Evolutionary conservation across 2,113 vertebrate species (phyloP).

Genomic region (Astatoreochromis straeleni): DNA sequence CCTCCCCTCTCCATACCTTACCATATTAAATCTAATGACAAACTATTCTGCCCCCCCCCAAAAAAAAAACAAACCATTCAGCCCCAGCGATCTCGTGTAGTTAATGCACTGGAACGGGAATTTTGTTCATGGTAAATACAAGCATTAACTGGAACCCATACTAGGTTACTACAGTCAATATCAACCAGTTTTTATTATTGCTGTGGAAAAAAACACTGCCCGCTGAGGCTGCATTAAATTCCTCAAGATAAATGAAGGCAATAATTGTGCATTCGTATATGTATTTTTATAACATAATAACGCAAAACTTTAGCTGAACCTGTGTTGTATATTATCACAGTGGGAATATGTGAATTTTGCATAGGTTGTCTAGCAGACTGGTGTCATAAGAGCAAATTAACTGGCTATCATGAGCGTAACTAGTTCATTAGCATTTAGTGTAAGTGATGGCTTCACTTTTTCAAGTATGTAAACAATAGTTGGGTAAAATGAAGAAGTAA

Average conservation of each 20-base stretch:
- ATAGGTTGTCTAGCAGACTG: background rate
- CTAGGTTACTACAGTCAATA: background rate
- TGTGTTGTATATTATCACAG: background rate
- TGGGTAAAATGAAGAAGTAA: background rate
- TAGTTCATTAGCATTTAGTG: background rate
- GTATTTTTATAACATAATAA: background rate
- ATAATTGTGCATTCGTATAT: background rate
- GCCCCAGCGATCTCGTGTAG: background rate
- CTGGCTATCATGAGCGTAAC: background rate
- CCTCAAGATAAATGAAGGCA: background rate
- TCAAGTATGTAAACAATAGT: background rate
- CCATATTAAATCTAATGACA: conserved; percentile 90
- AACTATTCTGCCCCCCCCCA: conserved; percentile 74
- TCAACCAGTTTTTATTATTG: background rate
- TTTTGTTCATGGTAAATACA: background rate
- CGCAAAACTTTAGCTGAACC: background rate
- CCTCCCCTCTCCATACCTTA: conserved; percentile 52
- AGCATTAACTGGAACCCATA: background rate
- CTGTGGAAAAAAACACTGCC: background rate
- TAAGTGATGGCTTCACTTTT: background rate
- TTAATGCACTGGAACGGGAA: background rate
- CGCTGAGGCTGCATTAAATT: background rate
- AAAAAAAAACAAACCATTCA: background rate
- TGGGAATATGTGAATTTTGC: background rate
- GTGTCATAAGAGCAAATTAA: background rate